A percentile compares a stretch with the other conserved stretches of the same genome.
Conservation (phyloP, 2,797 vertebrate genomes). For the Propithecus deckenii region DNA sequence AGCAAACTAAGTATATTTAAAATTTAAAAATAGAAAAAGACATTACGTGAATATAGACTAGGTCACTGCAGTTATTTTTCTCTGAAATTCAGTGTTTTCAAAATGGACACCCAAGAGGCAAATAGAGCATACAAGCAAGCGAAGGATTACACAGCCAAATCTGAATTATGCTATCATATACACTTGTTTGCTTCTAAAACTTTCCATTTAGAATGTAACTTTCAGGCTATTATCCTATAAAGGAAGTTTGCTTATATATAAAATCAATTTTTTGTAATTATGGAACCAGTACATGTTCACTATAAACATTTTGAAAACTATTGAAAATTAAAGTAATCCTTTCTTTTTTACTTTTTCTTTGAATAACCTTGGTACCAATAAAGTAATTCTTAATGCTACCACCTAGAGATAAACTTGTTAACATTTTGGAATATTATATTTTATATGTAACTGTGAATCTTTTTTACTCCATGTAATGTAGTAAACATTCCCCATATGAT, state of each 20-base stretch:
- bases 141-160: background rate
- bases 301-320: background rate
- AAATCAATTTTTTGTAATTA: conserved; percentile 16
- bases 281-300: background rate
- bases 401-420: background rate
- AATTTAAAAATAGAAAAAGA: background rate
- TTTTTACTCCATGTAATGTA: background rate
- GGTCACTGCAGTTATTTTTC: background rate
- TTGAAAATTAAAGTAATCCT: background rate
- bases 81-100: background rate
- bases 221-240: background rate
- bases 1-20: background rate
- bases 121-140: background rate
- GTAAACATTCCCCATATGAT: background rate
- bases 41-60: background rate
- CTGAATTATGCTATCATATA: too few relatives aligned
- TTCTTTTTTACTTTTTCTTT: background rate
- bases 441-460: background rate
- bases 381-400: background rate
- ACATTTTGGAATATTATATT: background rate
- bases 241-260: background rate
- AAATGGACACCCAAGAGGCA: background rate
- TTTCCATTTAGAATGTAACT: background rate
- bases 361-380: background rate
- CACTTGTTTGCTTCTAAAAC: background rate